Evolutionary conservation across 2,888 invertebrate species (phyloP), one percentile per base, ranked within the genome.

Genomic region (Epistrophe grossulariae): DNA sequence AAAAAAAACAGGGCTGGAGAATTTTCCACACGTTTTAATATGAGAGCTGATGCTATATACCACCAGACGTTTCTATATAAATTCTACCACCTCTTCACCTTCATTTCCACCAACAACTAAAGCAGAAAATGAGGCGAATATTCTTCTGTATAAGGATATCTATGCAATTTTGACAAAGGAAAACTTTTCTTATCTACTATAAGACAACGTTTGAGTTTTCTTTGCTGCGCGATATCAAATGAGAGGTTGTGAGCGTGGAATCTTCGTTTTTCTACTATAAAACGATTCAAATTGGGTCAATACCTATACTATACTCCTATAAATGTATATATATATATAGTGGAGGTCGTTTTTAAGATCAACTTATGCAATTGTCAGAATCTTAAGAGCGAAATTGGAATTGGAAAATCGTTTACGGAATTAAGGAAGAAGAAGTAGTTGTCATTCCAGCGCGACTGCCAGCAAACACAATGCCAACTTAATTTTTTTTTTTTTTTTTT

Each of bases 291-390:
- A 81, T 74, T 74, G 85, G 81, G 85, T 82, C 81, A 85, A 48
- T 71, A 81, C 81, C 81, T 79, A 68, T 15, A 35, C 11, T 17
- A 19, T 24, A 24, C 11, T 3, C 4, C 13, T 19, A 13, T 13
- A 11, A 0, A 40, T 31, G 31, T 7, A 31, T 31, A 40, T 24
- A n/a, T 24, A 15, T 24, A 70, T 31, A 6, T 7, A 6, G 59
- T 28, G 78, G 50, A 76, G 85, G 74, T 74, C 78, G 70, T 81
- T 85, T 85, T 74, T 64, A 74, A 81, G 78, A 81, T 85, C 81
- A 82, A 78, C 73, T 85, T 66, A 78, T 85, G 85, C 85, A 85
- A 85, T 85, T 85, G 85, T 85, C 85, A 85, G 85, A 71, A 81
- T 85, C 70, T 78, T 64, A 81, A 78, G 73, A 81, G 62, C 50